Percentiles rank a stretch among this genome's conserved stretches.
Evolutionary conservation across 1,140 invertebrate genomes (phyloP).

Genomic region (Halyomorpha halys): DNA sequence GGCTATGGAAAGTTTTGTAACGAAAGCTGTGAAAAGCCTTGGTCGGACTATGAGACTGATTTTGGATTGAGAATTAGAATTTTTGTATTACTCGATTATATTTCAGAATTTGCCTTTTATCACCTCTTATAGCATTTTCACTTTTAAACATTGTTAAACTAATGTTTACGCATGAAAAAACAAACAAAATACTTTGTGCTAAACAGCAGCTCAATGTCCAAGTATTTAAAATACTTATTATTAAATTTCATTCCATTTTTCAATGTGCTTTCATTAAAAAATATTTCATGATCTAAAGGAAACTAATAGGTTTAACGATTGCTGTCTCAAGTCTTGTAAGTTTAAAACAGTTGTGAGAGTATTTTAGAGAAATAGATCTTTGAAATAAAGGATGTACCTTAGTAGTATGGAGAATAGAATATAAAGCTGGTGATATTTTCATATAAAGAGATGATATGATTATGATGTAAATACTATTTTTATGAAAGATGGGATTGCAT

Average conservation of each 20-base stretch:
- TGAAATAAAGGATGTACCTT: constrained; percentile 21
- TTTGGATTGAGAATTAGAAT: constrained; percentile 24
- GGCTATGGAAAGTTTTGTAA: constrained; percentile 17
- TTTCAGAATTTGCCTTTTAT: constrained; percentile 17
- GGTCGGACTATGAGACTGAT: constrained; percentile 26
- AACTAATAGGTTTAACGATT: constrained; percentile 9
- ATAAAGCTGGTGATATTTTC: constrained; percentile 27
- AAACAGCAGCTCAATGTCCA: constrained; percentile 18
- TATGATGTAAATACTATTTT: constrained; percentile 27
- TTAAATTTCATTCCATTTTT: constrained; percentile 19
- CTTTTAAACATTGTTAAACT: neutral
- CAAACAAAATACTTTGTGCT: neutral
- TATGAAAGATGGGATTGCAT: constrained; percentile 24
- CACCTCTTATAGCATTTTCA: constrained; percentile 17
- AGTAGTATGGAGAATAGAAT: constrained; percentile 23
- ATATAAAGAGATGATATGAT: constrained; percentile 16
- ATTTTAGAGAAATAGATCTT: constrained; percentile 1
- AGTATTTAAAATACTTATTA: constrained; percentile 13
- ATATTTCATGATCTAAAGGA: constrained; percentile 11
- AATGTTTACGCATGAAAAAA: constrained; percentile 12
- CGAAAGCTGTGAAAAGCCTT: constrained; percentile 27
- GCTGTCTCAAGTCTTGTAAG: constrained; percentile 14
- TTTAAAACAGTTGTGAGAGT: constrained; percentile 7
- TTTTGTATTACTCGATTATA: constrained; percentile 19
- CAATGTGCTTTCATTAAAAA: constrained; percentile 17